Conservation (phyloP, 1,140 invertebrate species). For the Diuraphis noxia region DNA sequence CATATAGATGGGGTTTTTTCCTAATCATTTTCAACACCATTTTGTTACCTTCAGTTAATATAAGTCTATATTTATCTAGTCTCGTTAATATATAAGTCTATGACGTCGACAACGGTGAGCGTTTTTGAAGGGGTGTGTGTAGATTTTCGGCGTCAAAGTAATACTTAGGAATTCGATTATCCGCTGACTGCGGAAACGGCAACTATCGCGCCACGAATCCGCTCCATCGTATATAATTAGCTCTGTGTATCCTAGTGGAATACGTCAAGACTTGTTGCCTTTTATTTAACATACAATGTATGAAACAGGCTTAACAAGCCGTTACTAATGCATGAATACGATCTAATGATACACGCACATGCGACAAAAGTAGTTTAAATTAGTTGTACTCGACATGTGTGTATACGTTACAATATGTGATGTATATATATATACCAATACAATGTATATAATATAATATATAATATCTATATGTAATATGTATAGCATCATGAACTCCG, state of each 20-base stretch:
- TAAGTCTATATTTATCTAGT: too few species aligned
- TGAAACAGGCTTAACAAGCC: conserved; percentile 38
- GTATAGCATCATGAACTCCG: neutral
- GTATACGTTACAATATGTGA: neutral
- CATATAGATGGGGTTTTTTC: neutral
- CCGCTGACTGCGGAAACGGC: neutral
- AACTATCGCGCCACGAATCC: neutral
- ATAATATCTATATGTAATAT: neutral
- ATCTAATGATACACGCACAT: conserved; percentile 36
- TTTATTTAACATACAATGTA: conserved; percentile 43
- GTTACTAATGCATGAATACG: conserved; percentile 47
- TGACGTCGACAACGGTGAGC: neutral
- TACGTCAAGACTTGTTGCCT: conserved; percentile 49
- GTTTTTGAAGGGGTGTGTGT: neutral
- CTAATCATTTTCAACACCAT: neutral
- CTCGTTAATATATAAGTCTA: too few species aligned
- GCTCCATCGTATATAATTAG: conserved; percentile 30
- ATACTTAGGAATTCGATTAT: conserved; percentile 2
- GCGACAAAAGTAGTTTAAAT: conserved; percentile 45
- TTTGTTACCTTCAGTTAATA: neutral
- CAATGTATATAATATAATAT: neutral
- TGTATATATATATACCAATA: neutral
- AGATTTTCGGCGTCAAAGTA: neutral
- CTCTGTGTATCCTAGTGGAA: conserved; percentile 28
- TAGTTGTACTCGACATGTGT: conserved; percentile 30